Base-by-base conservation (phyloP, 1,140 invertebrate species). In the Pogonomyrmex californicus region DNA sequence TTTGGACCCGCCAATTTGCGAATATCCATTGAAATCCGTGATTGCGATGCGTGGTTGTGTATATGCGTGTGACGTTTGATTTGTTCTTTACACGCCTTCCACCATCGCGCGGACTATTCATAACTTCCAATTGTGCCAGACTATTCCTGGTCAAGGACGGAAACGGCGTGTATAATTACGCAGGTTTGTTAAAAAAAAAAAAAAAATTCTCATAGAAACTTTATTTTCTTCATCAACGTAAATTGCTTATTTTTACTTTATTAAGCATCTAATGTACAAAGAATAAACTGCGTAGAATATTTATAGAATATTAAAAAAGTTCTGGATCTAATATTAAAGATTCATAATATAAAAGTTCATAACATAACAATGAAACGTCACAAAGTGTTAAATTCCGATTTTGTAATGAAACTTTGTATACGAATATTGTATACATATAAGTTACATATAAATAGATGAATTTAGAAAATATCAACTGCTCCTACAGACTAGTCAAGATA, bases 131-230 rank as follows among this genome's bases (percentile, higher is more conserved):
- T 41, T 38, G 76, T 36, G 36, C 36, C 36, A 47, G 7, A 56
- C 38, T 81, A 81, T 71, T 81, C 10, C n/a, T 10, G 66, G 47
- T 44, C 65, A 70, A 81, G 49, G 49, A 56, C 47, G 38, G 41
- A 41, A 12, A 68, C n/a, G 10, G 4, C 1, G 12, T 12, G 23
- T 68, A 41, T 70, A 70, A 81, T 81, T 44, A 68, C 9, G 49
- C 49, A 54, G 0, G 36, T 70, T 33, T 81, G 49, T 41, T 71
- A 6, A 4, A 54, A 81, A 71, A 6, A 4, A 54, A 81, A 71
- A 56, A 33, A 23, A 23, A 56, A 33, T 56, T 56, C 47, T 58
- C 14, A 38, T 38, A 4, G 36, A 70, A 38, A 81, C 14, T 44
- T 14, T 30, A 70, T 36, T 12, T 33, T 71, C 38, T 54, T 54